These are phyloP conservation scores for Sprattus sprattus DNA, from an alignment of 2,113 vertebrate species.

Conservation along the genomic window DNA sequence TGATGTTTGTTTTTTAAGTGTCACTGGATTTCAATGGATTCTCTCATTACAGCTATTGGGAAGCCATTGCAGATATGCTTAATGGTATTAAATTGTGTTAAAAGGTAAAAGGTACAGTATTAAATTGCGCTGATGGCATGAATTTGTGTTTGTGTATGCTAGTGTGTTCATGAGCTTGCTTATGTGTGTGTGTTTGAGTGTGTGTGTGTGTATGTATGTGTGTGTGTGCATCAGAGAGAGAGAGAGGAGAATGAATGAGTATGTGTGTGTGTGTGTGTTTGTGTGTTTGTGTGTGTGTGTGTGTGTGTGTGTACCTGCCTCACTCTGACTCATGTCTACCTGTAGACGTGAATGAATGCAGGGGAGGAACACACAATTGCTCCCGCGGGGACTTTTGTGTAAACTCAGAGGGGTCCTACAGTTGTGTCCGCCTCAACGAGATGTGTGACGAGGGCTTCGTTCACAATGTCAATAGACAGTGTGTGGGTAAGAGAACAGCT, in stretches of 20 bases:
- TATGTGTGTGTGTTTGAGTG: background rate
- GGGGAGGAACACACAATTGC: constrained; percentile 44
- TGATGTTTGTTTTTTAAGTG: background rate
- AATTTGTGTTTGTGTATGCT: background rate
- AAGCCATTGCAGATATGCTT: background rate
- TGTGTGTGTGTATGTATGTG: background rate
- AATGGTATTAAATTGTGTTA: background rate
- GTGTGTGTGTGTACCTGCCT: background rate
- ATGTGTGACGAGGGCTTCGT: constrained; percentile 49
- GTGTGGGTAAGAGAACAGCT: constrained; percentile 48
- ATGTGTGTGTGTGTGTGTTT: background rate
- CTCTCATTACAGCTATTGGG: background rate
- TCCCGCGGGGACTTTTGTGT: constrained; percentile 46
- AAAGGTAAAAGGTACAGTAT: background rate
- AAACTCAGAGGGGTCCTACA: constrained; percentile 48
- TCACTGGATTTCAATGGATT: background rate
- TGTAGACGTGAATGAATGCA: constrained; percentile 52
- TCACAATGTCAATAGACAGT: constrained; percentile 48
- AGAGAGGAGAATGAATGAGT: background rate
- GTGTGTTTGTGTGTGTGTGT: background rate
- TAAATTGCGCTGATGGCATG: background rate
- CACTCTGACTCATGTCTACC: constrained; percentile 26
- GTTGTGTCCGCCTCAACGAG: constrained; percentile 43
- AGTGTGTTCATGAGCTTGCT: background rate
- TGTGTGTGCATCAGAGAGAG: background rate